These are phyloP conservation scores for Cyprinella venusta DNA, from an alignment of 2,797 vertebrate species.

Conservation along the genomic window DNA sequence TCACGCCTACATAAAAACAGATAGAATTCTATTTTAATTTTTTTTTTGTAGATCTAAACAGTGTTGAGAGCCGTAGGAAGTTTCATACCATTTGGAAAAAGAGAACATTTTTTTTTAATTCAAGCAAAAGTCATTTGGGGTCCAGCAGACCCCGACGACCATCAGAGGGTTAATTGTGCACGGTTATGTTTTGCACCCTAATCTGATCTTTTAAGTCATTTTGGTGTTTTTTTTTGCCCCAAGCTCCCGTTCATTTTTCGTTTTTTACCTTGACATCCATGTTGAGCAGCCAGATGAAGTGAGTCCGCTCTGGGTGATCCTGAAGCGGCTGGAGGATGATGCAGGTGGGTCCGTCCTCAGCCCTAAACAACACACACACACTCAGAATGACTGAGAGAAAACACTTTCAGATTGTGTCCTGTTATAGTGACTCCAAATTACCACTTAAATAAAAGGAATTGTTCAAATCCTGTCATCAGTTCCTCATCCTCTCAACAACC, in stretches of 20 bases:
- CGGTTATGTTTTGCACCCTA: too few species aligned
- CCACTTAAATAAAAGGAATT: background rate
- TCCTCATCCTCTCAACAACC: background rate
- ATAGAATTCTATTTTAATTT: too few species aligned
- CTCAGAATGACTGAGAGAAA: background rate
- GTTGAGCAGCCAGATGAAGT: slow-evolving; percentile 84
- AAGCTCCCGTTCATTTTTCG: background rate
- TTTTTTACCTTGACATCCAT: slow-evolving; percentile 81
- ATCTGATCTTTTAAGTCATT: background rate
- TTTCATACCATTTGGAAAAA: too few species aligned
- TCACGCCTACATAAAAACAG: too few species aligned
- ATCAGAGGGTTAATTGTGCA: too few species aligned
- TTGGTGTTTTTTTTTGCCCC: background rate
- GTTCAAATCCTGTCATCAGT: background rate
- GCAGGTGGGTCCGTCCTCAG: slow-evolving; percentile 81
- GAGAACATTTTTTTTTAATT: too few species aligned
- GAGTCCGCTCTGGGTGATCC: slow-evolving; percentile 64
- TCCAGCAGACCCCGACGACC: too few species aligned
- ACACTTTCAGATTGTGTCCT: background rate
- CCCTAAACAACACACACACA: slow-evolving; percentile 68
- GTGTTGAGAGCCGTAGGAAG: too few species aligned
- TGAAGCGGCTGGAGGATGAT: slow-evolving; percentile 76
- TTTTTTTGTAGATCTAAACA: too few species aligned
- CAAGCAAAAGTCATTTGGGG: too few species aligned
- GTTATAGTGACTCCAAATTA: background rate